Conservation (phyloP, 2,888 invertebrate species). For the Lycophotia porphyrea region DNA sequence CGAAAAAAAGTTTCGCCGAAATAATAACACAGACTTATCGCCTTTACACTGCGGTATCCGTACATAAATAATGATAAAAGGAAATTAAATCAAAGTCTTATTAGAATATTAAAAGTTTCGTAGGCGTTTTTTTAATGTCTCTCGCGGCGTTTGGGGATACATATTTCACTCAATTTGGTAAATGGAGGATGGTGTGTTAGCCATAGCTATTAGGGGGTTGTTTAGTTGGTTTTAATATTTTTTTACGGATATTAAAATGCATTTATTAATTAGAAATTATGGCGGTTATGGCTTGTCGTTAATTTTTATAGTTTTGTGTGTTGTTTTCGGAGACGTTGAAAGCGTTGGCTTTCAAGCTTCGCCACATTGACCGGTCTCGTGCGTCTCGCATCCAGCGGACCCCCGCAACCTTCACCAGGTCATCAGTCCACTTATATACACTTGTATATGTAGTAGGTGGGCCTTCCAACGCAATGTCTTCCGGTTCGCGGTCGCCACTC, state of each 20-base stretch:
- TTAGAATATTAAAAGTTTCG: slow-evolving; percentile 89
- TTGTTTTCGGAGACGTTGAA: not conserved
- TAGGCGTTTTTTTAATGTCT: slow-evolving; percentile 89
- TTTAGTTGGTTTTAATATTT: slow-evolving; percentile 74
- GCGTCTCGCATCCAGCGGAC: too few species aligned
- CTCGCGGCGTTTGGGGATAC: slow-evolving; percentile 85
- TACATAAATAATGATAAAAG: slow-evolving; percentile 90
- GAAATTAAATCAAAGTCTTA: slow-evolving; percentile 90
- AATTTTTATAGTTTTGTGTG: slow-evolving; percentile 39
- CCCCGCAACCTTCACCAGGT: too few species aligned
- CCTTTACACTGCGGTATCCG: slow-evolving; percentile 83
- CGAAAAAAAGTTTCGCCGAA: slow-evolving; percentile 73
- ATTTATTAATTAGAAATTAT: slow-evolving; percentile 79
- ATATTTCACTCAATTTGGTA: slow-evolving; percentile 89
- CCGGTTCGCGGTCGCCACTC: too few species aligned
- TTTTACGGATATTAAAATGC: slow-evolving; percentile 75
- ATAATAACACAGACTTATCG: slow-evolving; percentile 87
- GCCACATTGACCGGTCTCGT: too few species aligned
- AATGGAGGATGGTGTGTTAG: slow-evolving; percentile 83
- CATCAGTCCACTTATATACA: too few species aligned
- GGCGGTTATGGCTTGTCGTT: slow-evolving; percentile 72
- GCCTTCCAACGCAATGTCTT: too few species aligned
- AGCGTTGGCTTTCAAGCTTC: too few species aligned
- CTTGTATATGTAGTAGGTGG: too few species aligned
- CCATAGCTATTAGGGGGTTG: slow-evolving; percentile 79